Base-by-base conservation (phyloP, 2,888 invertebrate species). In the Perdita meconis region DNA sequence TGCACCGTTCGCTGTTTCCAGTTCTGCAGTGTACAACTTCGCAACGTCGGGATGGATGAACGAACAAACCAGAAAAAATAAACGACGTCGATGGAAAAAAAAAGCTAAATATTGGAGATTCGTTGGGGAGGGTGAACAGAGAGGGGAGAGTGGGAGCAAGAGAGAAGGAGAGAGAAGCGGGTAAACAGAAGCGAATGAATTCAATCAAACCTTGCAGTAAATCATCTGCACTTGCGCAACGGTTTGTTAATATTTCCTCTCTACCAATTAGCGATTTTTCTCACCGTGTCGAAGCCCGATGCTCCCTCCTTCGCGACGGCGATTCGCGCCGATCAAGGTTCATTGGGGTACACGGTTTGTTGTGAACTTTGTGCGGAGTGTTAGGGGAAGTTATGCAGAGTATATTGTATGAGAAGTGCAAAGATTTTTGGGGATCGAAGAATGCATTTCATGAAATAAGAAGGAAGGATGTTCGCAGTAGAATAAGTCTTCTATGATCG, bases 121-220 rank as follows among this genome's bases (percentile, higher is more conserved):
- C 78, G 67, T 70, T 69, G 79, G 61, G 70, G 26, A 51, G 26
- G 5, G 47, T 16, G 40, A 36, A 13, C 2, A 44, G n/a, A 61
- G 1, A 26, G 47, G n/a, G 2, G n/a, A 6, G 24, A 5, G 34
- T 16, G 3, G 19, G 12, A 8, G 59, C 2, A 19, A 16, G 38
- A 6, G 38, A 30, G 75, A 80, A 76, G 78, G 81, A 68, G 81
- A 74, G 70, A 85, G 81, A 74, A 77, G 63, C 80, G 79, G 77
- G 88, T 88, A 89, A 89, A 90, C 89, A 90, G 82, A 87, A 83
- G 85, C 86, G 86, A 89, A 90, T 89, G 89, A 91, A 92, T 91
- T 92, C 91, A 91, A 92, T 92, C 91, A 89, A 89, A 90, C 91
- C 90, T 88, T 88, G 89, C 91, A 88, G 90, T 92, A 90, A 91